Evolutionary conservation across 2,113 vertebrate genomes (phyloP), one percentile per base, ranked within the genome.

Genomic region (Mormyrus lacerda): DNA sequence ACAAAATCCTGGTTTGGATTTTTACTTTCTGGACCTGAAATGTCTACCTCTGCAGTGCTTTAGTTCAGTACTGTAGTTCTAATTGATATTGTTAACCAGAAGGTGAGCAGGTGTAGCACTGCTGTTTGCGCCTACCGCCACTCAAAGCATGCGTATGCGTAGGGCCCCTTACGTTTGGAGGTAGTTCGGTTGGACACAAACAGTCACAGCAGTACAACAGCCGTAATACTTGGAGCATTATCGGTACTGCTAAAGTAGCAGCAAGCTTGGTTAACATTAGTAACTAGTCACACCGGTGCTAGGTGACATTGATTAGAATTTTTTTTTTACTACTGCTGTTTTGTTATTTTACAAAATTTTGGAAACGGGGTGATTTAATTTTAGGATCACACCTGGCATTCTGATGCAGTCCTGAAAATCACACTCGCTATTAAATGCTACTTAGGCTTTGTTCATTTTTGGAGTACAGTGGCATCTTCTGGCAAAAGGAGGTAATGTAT

Each of bases 381-480:
- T 76, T 39, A 76, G 4, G 5, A 76, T 76, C 31, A 76, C 31
- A 39, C 11, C 69, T 39, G 15, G 4, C 5, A 17, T 39, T 35
- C 1, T 39, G 15, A 79, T 79, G 73, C 27, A 39, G 73, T 79
- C 4, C 4, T 79, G 73, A 79, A 15, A 42, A 39, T 17, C 73
- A 79, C 35, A 35, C 35, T 79, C 35, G 13, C 73, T 42, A 19
- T 42, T 42, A 35, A 79, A 79, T 39, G 35, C 73, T 17, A 19
- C 42, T 17, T 3, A 6, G 61, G n/a, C 4, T 31, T 69, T 69
- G 35, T 8, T 79, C 15, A 79, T 79, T 79, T 44, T 85, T 85
- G 44, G 44, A 9, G 69, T 73, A 31, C 58, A 88, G 87, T 31
- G 87, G n/a, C 87, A 88, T 50, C 87, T 88, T 13, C 17, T 73